A percentile compares a stretch with the other conserved stretches of the same genome.
Conservation (phyloP, 2,888 invertebrate species). For the Pantelozetes paolii region DNA sequence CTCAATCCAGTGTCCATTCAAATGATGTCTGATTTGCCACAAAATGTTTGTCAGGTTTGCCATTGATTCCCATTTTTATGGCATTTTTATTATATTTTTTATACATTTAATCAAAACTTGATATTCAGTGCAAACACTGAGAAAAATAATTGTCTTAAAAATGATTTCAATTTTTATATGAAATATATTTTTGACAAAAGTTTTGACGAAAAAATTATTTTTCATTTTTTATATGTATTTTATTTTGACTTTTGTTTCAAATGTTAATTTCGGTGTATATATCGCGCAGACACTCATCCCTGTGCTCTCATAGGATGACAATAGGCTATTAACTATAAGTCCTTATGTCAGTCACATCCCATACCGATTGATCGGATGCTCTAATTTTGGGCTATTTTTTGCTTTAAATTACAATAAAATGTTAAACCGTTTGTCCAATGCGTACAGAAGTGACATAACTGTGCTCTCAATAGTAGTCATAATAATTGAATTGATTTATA, state of each 20-base stretch:
- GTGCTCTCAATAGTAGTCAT: neutral
- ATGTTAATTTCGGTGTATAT: neutral
- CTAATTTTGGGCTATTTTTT: conserved; percentile 5
- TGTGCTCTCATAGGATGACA: neutral
- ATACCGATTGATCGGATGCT: conserved; percentile 29
- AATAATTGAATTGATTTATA: neutral
- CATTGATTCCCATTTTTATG: neutral
- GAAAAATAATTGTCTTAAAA: too few relatives aligned
- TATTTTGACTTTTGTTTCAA: too few relatives aligned
- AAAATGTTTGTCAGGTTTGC: conserved; percentile 27
- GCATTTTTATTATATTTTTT: neutral
- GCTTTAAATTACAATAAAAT: neutral
- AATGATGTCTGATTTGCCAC: conserved; percentile 5
- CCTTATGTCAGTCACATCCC: conserved; percentile 26
- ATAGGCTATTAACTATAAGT: neutral
- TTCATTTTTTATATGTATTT: too few relatives aligned
- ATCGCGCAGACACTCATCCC: neutral
- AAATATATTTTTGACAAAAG: too few relatives aligned
- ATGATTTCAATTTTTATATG: too few relatives aligned
- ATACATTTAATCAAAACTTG: neutral
- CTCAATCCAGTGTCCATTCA: neutral
- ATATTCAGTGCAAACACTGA: too few relatives aligned
- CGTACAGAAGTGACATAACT: neutral
- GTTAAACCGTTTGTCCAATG: neutral
- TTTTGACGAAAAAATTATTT: too few relatives aligned